Evolutionary conservation across 2,888 invertebrate species (phyloP).

Genomic region (Dyspetes luteomarginatus): DNA sequence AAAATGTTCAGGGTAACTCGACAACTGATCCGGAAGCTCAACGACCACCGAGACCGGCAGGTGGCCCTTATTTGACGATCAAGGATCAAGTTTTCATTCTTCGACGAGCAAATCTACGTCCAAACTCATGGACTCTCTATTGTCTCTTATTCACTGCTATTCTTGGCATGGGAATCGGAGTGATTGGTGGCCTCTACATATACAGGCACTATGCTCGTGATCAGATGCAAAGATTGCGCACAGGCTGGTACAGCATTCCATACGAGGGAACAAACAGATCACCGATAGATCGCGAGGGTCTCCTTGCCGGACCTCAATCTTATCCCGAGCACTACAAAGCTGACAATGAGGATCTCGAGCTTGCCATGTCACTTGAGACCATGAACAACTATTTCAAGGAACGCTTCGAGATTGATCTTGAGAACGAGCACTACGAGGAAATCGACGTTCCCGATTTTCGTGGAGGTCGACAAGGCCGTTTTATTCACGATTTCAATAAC

Average conservation of each 20-base stretch:
- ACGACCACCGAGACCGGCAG: conserved; percentile 71
- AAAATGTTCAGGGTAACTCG: conserved; percentile 74
- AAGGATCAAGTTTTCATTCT: conserved; percentile 76
- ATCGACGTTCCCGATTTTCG: conserved; percentile 94
- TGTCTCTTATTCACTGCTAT: conserved; percentile 89
- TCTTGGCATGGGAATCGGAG: conserved; percentile 88
- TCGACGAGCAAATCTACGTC: conserved; percentile 84
- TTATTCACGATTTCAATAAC: conserved; percentile 96
- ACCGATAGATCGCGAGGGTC: conserved; percentile 71
- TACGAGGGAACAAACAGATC: conserved; percentile 81
- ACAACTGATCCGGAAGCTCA: conserved; percentile 84
- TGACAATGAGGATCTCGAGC: conserved; percentile 65
- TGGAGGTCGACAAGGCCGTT: conserved; percentile 92
- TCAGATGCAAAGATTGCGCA: conserved; percentile 86
- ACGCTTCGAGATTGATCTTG: conserved; percentile 91
- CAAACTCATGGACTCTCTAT: conserved; percentile 87
- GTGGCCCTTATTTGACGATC: conserved; percentile 80
- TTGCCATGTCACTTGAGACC: conserved; percentile 64
- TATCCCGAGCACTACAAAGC: conserved; percentile 76
- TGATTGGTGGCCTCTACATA: conserved; percentile 89
- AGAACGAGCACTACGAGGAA: conserved; percentile 90
- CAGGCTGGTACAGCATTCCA: conserved; percentile 89
- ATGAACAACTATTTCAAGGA: conserved; percentile 87
- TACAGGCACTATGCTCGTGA: conserved; percentile 89
- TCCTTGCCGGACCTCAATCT: conserved; percentile 71